Evolutionary conservation across 2,113 vertebrate species (phyloP).

Genomic region (Brevimyrus niger): DNA sequence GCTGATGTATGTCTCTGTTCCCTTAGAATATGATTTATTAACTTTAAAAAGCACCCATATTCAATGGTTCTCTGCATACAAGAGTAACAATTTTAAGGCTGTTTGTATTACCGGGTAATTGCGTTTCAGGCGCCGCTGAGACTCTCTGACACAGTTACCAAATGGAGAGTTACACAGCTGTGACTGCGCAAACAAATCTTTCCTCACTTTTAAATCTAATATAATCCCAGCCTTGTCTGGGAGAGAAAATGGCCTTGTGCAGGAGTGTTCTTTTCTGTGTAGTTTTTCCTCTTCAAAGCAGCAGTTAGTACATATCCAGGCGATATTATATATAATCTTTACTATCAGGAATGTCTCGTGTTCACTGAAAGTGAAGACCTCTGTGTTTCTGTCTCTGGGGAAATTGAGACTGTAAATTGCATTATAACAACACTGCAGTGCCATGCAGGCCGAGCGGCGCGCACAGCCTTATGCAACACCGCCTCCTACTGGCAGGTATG

Average conservation of each 20-base stretch:
- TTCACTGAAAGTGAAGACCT: not conserved
- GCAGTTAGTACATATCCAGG: constrained; percentile 34
- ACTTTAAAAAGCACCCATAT: not conserved
- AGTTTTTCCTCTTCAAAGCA: constrained; percentile 28
- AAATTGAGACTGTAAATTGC: constrained; percentile 10
- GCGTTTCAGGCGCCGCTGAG: not conserved
- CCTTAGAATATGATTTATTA: not conserved
- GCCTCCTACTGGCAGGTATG: constrained; percentile 41
- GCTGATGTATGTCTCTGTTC: not conserved
- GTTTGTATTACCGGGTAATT: constrained; percentile 11
- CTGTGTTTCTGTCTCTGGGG: constrained; percentile 25
- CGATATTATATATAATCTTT: constrained; percentile 31
- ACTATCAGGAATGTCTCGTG: constrained; percentile 12
- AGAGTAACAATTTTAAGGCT: constrained; percentile 12
- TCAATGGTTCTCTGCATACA: constrained; percentile 23
- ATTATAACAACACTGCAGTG: constrained; percentile 24
- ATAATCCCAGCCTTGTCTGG: constrained; percentile 2
- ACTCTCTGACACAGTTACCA: constrained; percentile 17
- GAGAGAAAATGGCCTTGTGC: not conserved
- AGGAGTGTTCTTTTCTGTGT: constrained; percentile 25
- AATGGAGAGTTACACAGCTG: constrained; percentile 20
- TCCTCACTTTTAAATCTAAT: constrained; percentile 43
- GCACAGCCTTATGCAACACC: constrained; percentile 35
- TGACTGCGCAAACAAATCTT: constrained; percentile 34
- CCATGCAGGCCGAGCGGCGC: not conserved